Conservation (phyloP, 2,888 invertebrate genomes). For the Pseudoips prasinana region DNA sequence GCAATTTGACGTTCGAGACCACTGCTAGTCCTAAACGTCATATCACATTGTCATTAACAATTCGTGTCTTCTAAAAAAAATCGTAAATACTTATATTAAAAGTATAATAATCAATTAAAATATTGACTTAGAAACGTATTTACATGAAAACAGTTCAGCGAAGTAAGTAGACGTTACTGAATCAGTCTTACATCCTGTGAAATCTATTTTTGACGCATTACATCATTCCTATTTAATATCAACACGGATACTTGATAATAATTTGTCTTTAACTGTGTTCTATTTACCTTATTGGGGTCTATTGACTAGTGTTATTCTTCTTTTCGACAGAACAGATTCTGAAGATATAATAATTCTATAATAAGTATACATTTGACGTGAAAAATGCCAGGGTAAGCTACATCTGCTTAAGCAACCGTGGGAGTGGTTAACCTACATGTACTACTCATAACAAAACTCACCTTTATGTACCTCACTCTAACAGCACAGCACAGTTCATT, state of each 20-base stretch:
- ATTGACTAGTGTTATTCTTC: constrained; percentile 40
- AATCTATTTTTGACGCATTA: constrained; percentile 53
- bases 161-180: no score
- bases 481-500: not conserved
- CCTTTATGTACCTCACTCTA: constrained; percentile 34
- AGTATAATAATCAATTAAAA: no score
- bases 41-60: no score
- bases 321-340: constrained; percentile 54
- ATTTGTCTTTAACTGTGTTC: not conserved
- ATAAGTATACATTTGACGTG: constrained; percentile 39
- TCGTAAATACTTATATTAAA: no score
- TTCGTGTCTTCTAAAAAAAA: no score
- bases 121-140: no score
- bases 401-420: constrained; percentile 48
- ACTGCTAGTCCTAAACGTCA: no score
- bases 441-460: constrained; percentile 47
- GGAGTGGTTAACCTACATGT: constrained; percentile 67
- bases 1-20: no score
- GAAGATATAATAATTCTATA: constrained; percentile 36
- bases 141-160: no score
- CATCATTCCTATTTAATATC: constrained; percentile 48
- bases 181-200: not conserved
- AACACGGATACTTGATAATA: constrained; percentile 4
- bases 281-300: constrained; percentile 11
- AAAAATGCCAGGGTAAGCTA: constrained; percentile 79